phyloP scores from a whole-genome alignment of 1,140 invertebrate genomes.

The fruit fly (Drosophila melanogaster) region DNA sequence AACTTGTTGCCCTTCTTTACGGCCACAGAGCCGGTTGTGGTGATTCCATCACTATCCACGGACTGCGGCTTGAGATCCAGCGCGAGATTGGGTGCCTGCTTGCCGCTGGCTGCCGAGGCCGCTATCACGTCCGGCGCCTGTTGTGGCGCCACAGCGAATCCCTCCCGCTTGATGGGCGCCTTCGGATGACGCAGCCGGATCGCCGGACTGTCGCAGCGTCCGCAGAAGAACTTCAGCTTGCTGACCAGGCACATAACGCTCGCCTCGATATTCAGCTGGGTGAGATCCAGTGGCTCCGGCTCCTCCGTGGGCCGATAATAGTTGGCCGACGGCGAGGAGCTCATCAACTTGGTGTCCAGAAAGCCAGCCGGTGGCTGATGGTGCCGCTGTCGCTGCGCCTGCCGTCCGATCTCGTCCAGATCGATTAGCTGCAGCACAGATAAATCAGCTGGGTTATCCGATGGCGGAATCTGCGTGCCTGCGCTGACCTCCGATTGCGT shows the following conservation, averaged over 20 bases:
- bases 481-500: background rate
- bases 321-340: slow-evolving; percentile 91
- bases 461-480: background rate
- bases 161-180: slow-evolving; percentile 82
- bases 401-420: slow-evolving; percentile 53
- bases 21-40: slow-evolving; percentile 20
- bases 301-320: slow-evolving; percentile 93
- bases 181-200: slow-evolving; percentile 87
- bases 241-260: slow-evolving; percentile 94
- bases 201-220: slow-evolving; percentile 89
- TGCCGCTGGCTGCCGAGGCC: slow-evolving; percentile 25
- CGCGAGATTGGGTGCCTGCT: slow-evolving; percentile 47
- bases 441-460: background rate
- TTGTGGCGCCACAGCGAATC: slow-evolving; percentile 58
- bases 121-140: slow-evolving; percentile 68
- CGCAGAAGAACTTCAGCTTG: slow-evolving; percentile 91
- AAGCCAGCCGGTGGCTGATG: slow-evolving; percentile 84
- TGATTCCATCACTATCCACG: slow-evolving; percentile 30
- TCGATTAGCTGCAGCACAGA: slow-evolving; percentile 52
- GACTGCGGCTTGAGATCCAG: slow-evolving; percentile 82
- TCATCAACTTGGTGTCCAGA: slow-evolving; percentile 90
- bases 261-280: slow-evolving; percentile 94
- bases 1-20: slow-evolving; percentile 88
- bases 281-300: slow-evolving; percentile 95
- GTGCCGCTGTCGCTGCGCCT: background rate